Evolutionary conservation across 92 coral and sea anemone genomes (phyloP).

Genomic region (Epizoanthus illoricatus): DNA sequence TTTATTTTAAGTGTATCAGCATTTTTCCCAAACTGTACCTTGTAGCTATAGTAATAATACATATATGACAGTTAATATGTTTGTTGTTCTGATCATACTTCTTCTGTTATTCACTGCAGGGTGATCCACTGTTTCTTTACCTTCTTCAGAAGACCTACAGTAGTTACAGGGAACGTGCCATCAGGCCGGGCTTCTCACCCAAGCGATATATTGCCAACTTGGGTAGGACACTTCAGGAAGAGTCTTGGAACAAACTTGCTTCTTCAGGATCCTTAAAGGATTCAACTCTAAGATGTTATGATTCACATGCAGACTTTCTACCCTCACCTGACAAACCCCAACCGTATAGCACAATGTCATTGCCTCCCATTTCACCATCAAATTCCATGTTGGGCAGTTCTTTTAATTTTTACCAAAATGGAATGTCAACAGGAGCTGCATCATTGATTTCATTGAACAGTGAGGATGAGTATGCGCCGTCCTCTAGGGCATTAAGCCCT

Average conservation of each 20-base stretch:
- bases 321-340: slow-evolving; percentile 84
- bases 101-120: slow-evolving; percentile 46
- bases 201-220: slow-evolving; percentile 89
- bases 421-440: slow-evolving; percentile 94
- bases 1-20: no score
- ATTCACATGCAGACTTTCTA: slow-evolving; percentile 43
- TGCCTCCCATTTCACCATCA: slow-evolving; percentile 97
- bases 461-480: slow-evolving; percentile 71
- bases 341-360: slow-evolving; percentile 96
- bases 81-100: neutral
- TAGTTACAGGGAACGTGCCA: slow-evolving; percentile 70
- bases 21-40: no score
- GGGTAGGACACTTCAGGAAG: slow-evolving; percentile 77
- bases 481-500: slow-evolving; percentile 82
- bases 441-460: slow-evolving; percentile 85
- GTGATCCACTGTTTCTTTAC: slow-evolving; percentile 93
- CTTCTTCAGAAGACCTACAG: slow-evolving; percentile 78
- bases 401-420: slow-evolving; percentile 87
- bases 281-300: slow-evolving; percentile 55
- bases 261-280: slow-evolving; percentile 80
- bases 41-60: no score
- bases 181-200: slow-evolving; percentile 98
- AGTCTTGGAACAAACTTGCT: slow-evolving; percentile 79
- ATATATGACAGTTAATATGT: neutral
- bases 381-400: slow-evolving; percentile 91